A percentile compares a stretch with the other conserved stretches of the same genome.
Conservation (phyloP, 1,140 invertebrate genomes). For the Planococcus citri region DNA sequence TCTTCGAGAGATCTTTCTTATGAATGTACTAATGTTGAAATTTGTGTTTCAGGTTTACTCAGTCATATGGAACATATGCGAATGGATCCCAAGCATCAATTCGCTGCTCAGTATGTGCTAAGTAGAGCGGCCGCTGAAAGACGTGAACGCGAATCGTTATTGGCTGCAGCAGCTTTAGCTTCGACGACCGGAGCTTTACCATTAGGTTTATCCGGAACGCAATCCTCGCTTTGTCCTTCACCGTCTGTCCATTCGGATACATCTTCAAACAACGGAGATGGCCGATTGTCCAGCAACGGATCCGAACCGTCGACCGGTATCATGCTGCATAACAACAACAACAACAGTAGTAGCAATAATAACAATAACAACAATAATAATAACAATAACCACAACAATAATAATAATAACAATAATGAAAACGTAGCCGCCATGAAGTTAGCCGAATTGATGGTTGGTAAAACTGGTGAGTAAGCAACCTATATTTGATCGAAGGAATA, state of each 20-base stretch:
- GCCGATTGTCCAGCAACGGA: conserved; percentile 59
- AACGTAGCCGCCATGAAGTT: conserved; percentile 35
- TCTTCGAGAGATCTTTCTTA: no score
- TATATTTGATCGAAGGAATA: no score
- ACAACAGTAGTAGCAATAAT: conserved; percentile 59
- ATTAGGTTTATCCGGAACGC: conserved; percentile 32
- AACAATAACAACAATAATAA: conserved; percentile 49
- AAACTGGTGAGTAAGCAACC: conserved; percentile 25
- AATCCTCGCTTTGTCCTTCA: conserved; percentile 44
- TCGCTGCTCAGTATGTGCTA: conserved; percentile 83
- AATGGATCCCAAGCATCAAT: conserved; percentile 92
- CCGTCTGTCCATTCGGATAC: conserved; percentile 71
- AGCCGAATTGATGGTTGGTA: conserved; percentile 31
- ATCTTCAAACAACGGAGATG: conserved; percentile 36
- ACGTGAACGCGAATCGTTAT: conserved; percentile 61
- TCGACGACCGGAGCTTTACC: conserved; percentile 33
- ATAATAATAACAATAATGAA: conserved; percentile 47
- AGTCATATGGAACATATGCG: conserved; percentile 93
- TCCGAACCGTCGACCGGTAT: conserved; percentile 44
- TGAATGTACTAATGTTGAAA: no score
- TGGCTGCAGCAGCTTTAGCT: conserved; percentile 55
- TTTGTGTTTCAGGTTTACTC: conserved; percentile 60
- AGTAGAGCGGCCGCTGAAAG: conserved; percentile 79
- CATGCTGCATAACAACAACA: conserved; percentile 39
- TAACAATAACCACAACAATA: conserved; percentile 48